Evolutionary conservation across 2,113 vertebrate species (phyloP).

Genomic region (Otus sunia): DNA sequence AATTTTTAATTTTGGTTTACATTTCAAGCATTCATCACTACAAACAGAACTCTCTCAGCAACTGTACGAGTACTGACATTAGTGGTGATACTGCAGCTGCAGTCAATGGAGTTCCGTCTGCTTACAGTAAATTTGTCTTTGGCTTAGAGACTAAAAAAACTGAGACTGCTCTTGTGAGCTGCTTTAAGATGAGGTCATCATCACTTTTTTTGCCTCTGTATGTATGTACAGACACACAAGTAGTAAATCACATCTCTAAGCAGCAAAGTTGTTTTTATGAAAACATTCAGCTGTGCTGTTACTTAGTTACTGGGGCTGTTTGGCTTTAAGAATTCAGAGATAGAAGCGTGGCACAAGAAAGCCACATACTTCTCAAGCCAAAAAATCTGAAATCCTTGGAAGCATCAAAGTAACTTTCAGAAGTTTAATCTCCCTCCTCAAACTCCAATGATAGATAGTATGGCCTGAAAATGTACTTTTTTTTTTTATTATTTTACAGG

Average conservation of each 20-base stretch:
- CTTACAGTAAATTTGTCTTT: neutral
- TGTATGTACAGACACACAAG: neutral
- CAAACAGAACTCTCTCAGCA: neutral
- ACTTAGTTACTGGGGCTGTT: slow-evolving; percentile 46
- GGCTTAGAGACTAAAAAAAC: neutral
- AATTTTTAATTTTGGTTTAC: neutral
- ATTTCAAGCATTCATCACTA: neutral
- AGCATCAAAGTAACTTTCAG: neutral
- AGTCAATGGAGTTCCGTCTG: neutral
- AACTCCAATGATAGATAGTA: neutral
- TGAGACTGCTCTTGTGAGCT: neutral
- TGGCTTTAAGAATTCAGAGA: slow-evolving; percentile 18
- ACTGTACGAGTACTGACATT: neutral
- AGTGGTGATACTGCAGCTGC: neutral
- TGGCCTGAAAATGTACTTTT: neutral
- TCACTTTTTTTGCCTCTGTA: slow-evolving; percentile 44
- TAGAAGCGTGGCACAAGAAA: neutral
- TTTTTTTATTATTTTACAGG: neutral
- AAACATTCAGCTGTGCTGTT: slow-evolving; percentile 52
- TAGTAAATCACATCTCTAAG: slow-evolving; percentile 59
- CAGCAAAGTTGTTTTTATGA: slow-evolving; percentile 40
- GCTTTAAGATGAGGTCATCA: slow-evolving; percentile 46
- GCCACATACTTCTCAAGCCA: neutral
- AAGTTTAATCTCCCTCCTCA: neutral
- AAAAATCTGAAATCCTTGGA: slow-evolving; percentile 1